Base-by-base conservation (phyloP, 1,140 invertebrate genomes). In the Drusus annulatus region DNA sequence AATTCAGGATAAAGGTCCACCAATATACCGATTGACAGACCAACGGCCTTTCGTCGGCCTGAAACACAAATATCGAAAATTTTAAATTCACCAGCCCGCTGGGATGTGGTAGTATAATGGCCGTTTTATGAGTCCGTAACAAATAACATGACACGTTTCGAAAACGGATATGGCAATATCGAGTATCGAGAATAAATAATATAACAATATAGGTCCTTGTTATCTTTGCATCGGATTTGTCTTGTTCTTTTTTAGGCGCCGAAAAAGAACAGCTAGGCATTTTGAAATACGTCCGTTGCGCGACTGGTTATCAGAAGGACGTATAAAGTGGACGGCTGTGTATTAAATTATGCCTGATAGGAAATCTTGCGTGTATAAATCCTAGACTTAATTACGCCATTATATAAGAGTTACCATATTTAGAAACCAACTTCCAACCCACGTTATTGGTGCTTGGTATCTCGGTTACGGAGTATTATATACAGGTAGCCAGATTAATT, bases 131-230 rank as follows among this genome's bases (percentile, higher is more conserved):
- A 45, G 19, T 10, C 80, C 54, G 62, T 81, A 60, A 73, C 52
- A 58, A 68, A 78, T 58, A 73, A 78, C 68, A 78, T 78, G 80
- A 81, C 80, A 81, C 76, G 25, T 81, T 51, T 77, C 68, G 45
- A 36, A 62, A 79, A 50, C 56, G 68, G 68, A 56, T 58, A 69
- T 19, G 28, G 51, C 50, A 74, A 56, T 19, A 54, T 56, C 52
- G 52, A 74, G 71, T 74, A 54, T 74, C 71, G 21, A 45, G 36
- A 45, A 45, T 13, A 45, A 45, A 45, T 45, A 45, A 13, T 36
- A 56, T 65, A 28, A 28, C 62, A 23, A 54, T 25, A 23, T 74
- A 25, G 23, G 31, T 74, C 23, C 51, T 25, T 16, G 50, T 16
- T 56, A 74, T 74, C 71, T 54, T 54, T 54, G 50, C n/a, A 74